Percentiles rank a stretch among this genome's conserved stretches.
phyloP scores from a whole-genome alignment of 2,888 invertebrate genomes.

The Ischnus inquisitorius region DNA sequence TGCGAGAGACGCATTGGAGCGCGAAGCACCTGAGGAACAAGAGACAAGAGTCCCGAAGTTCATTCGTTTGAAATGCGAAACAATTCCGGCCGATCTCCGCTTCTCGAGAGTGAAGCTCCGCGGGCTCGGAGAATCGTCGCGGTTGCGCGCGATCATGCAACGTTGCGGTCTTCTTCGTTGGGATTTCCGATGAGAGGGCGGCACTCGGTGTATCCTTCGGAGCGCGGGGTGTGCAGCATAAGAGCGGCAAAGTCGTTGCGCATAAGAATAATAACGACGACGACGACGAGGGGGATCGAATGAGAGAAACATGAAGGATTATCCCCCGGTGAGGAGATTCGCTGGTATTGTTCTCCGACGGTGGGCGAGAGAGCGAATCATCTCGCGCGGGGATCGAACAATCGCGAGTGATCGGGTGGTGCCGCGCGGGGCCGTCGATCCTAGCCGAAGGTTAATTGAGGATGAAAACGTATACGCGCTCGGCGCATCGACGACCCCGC shows the following conservation, averaged over 20 bases:
- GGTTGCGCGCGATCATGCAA: constrained; percentile 61
- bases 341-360: constrained; percentile 63
- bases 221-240: constrained; percentile 6
- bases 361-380: constrained; percentile 72
- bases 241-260: constrained; percentile 17
- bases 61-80: constrained; percentile 19
- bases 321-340: constrained; percentile 28
- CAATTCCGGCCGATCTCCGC: background rate
- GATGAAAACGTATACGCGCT: constrained; percentile 73
- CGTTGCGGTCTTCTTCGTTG: constrained; percentile 62
- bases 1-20: constrained; percentile 14
- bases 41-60: background rate
- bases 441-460: constrained; percentile 80
- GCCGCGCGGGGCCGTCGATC: constrained; percentile 72
- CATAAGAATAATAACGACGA: constrained; percentile 12
- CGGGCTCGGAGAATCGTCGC: constrained; percentile 46
- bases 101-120: background rate
- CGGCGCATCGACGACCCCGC: constrained; percentile 77
- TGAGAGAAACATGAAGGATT: constrained; percentile 39
- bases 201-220: constrained; percentile 29
- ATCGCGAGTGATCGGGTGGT: constrained; percentile 71
- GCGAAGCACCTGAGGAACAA: constrained; percentile 20
- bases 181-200: constrained; percentile 59
- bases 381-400: constrained; percentile 75
- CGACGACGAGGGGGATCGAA: constrained; percentile 14